Base-by-base conservation (phyloP, 2,888 invertebrate species). In the Nemurella pictetii region DNA sequence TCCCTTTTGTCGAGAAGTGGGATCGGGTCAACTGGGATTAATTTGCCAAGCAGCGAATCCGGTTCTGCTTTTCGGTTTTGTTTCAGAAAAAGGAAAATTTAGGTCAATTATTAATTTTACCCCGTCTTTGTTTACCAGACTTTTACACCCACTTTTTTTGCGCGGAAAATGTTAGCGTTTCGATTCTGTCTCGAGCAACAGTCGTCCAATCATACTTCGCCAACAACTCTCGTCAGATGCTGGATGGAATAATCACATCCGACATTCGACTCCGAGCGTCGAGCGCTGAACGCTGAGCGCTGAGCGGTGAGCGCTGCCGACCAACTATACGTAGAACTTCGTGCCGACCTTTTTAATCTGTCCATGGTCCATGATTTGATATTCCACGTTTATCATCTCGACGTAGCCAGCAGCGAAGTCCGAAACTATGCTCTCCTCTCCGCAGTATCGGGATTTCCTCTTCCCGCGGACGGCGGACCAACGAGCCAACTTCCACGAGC, bases 11-110 rank as follows among this genome's bases (percentile, higher is more conserved):
- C 74, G 74, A 74, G n/a, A n/a, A n/a, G n/a, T n/a, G n/a, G n/a
- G n/a, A 12, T 9, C 78, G 26, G 26, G 75, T 75, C 75, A 75
- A 75, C 75, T 75, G 75, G 75, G 75, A 75, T 75, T 75, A 4
- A 75, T 75, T 20, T 25, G 75, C 75, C 27, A 25, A 7, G 2
- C 75, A 26, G 28, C 7, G 74, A 4, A 2, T 26, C 75, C 75
- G 28, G 74, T 7, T 26, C 26, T 9, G 9, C 75, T 3, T 73
- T 73, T 73, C 20, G 73, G 7, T 36, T 15, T 36, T 36, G 36
- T 36, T 36, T n/a, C n/a, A n/a, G n/a, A n/a, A 28, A 15, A 75
- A 25, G 26, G 27, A 27, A 75, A 75, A 75, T 75, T 27, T 75
- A 15, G 75, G 75, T 75, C 75, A 28, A 28, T 27, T 75, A 27